A percentile compares a stretch with the other conserved stretches of the same genome.
These are phyloP conservation scores for Halcyon senegalensis DNA, from an alignment of 2,113 vertebrate genomes.

Conservation along the genomic window DNA sequence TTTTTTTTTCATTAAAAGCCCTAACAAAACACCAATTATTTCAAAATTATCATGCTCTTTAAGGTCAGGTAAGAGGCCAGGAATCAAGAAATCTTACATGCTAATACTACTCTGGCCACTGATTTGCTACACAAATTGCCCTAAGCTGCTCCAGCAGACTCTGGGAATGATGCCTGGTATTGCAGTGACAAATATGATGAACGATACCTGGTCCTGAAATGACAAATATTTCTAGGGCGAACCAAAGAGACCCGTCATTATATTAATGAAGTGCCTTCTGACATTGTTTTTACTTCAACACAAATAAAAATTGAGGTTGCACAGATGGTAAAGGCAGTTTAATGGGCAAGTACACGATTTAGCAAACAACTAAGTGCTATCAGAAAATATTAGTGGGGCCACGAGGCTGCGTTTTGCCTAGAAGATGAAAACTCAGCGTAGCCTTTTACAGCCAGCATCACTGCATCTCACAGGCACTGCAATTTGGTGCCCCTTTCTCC, in stretches of 20 bases:
- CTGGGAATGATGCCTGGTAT: not conserved
- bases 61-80: not conserved
- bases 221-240: not conserved
- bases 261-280: not conserved
- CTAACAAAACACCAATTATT: not conserved
- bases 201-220: not conserved
- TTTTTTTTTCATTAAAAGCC: not conserved
- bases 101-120: not conserved
- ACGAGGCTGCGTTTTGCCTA: not conserved
- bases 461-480: fast-evolving
- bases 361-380: not conserved
- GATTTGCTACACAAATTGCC: not conserved
- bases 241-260: not conserved
- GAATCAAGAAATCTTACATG: not conserved
- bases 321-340: not conserved
- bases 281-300: not conserved
- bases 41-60: not conserved
- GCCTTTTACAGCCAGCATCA: not conserved
- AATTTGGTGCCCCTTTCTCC: not conserved
- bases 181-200: not conserved
- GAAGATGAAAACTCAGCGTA: not conserved
- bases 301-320: not conserved
- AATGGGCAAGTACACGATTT: not conserved
- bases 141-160: not conserved
- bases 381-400: not conserved